These are phyloP conservation scores for Lasiurus cinereus DNA, from an alignment of 2,113 vertebrate species.

Conservation along the genomic window DNA sequence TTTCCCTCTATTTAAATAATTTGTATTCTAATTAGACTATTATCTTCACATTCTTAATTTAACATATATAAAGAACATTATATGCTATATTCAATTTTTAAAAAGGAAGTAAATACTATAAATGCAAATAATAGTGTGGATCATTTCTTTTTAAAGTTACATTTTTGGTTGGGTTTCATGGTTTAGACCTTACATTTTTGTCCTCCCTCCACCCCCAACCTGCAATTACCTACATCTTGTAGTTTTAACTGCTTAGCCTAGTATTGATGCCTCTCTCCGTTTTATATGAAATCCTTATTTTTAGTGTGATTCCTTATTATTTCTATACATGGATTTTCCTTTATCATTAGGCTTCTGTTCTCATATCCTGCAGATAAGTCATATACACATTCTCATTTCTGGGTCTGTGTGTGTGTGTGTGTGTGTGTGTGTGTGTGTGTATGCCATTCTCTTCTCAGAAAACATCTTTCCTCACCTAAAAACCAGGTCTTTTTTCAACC, in stretches of 20 bases:
- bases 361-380: neutral
- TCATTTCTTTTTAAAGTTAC: neutral
- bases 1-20: neutral
- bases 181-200: neutral
- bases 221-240: neutral
- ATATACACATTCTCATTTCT: neutral
- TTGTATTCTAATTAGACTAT: neutral
- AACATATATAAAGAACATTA: neutral
- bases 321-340: neutral
- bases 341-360: slow-evolving; percentile 7
- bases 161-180: neutral
- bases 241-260: neutral
- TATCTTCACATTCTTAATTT: neutral
- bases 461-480: neutral
- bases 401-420: no score
- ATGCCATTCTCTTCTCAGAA: neutral
- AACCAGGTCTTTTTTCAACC: neutral
- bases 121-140: neutral
- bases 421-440: no score
- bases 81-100: neutral
- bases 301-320: neutral
- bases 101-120: neutral
- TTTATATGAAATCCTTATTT: neutral
- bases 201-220: neutral
- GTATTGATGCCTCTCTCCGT: neutral